These are phyloP conservation scores for Gorsachius magnificus DNA, from an alignment of 2,797 vertebrate species.

Conservation along the genomic window DNA sequence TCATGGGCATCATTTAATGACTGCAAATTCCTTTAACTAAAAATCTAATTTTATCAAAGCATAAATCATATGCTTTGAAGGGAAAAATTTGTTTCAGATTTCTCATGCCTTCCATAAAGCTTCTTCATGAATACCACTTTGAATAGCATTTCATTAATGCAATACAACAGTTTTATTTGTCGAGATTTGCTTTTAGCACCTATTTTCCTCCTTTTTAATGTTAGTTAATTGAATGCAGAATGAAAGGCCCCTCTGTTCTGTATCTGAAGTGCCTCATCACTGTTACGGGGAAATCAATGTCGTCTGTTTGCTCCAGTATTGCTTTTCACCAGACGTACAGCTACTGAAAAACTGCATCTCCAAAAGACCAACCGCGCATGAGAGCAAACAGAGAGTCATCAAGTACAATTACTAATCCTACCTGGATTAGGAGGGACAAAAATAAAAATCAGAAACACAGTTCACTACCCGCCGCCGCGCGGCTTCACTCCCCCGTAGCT, in stretches of 20 bases:
- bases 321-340: neutral
- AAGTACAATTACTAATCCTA: neutral
- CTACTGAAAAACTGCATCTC: neutral
- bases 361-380: neutral
- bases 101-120: conserved; percentile 60
- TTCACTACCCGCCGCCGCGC: neutral
- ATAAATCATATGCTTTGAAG: conserved; percentile 71
- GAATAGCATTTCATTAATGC: conserved; percentile 68
- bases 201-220: conserved; percentile 54
- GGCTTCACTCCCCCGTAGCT: neutral
- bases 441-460: neutral
- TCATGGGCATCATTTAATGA: conserved; percentile 68
- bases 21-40: conserved; percentile 77
- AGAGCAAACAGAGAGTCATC: neutral
- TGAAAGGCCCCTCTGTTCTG: conserved; percentile 35
- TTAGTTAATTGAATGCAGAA: conserved; percentile 37
- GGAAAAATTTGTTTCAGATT: conserved; percentile 57
- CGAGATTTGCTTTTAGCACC: conserved; percentile 42
- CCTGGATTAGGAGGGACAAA: neutral
- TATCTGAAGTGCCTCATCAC: conserved; percentile 26
- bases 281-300: conserved; percentile 35
- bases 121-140: conserved; percentile 42
- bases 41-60: conserved; percentile 72
- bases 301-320: neutral
- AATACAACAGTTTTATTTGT: conserved; percentile 57